phyloP scores from a whole-genome alignment of 2,113 vertebrate genomes.

The Vicugna pacos region DNA sequence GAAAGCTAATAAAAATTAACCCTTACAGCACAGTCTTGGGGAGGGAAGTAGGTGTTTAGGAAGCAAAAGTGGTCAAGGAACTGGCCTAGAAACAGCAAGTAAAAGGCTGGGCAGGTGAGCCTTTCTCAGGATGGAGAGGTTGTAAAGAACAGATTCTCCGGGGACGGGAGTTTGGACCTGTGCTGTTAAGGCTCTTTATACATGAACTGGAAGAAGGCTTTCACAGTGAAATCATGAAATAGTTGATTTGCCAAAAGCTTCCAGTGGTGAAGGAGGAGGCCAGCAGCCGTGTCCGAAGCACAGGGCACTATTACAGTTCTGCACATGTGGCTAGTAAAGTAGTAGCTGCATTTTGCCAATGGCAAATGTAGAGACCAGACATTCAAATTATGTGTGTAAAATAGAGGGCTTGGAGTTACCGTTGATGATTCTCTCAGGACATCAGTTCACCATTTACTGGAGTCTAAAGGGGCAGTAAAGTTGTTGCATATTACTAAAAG shows the following conservation, averaged over 20 bases:
- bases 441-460: background rate
- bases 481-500: background rate
- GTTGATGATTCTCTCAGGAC: background rate
- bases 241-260: background rate
- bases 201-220: background rate
- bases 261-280: background rate
- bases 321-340: background rate
- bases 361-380: background rate
- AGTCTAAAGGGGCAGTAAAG: background rate
- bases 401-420: background rate
- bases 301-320: background rate
- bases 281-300: background rate
- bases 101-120: background rate
- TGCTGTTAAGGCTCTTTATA: background rate
- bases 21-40: fast-evolving
- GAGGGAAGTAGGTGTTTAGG: background rate
- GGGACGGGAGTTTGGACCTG: background rate
- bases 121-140: background rate
- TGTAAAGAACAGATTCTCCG: background rate
- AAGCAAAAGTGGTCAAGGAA: background rate
- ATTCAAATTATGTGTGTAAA: background rate
- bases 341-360: background rate
- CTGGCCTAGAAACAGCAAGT: background rate
- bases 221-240: background rate
- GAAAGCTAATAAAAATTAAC: background rate